Evolutionary conservation across 2,113 vertebrate genomes (phyloP).

Genomic region (Austrofundulus limnaeus): DNA sequence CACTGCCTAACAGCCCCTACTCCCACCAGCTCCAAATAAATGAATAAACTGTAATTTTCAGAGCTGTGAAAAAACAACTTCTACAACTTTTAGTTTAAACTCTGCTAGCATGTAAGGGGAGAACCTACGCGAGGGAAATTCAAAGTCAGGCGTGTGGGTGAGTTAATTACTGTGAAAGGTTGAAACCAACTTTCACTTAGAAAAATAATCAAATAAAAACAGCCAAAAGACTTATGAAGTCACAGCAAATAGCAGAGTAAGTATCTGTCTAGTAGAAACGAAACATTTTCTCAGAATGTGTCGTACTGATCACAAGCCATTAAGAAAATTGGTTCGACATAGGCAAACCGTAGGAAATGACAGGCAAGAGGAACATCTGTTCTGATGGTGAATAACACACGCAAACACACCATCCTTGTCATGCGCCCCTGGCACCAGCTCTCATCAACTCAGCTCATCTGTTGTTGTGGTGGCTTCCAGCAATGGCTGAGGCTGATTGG

Average conservation of each 20-base stretch:
- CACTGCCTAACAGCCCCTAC: conserved; percentile 52
- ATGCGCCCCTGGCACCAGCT: conserved; percentile 27
- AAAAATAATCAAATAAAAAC: neutral
- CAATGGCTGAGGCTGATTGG: conserved; percentile 48
- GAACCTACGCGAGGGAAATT: conserved; percentile 49
- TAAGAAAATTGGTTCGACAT: conserved; percentile 36
- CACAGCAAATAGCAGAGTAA: neutral
- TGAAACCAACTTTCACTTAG: conserved; percentile 38
- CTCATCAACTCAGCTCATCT: conserved; percentile 54
- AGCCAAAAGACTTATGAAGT: neutral
- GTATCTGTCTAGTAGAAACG: conserved; percentile 24
- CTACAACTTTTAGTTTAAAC: conserved; percentile 52
- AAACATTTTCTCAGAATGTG: conserved; percentile 37
- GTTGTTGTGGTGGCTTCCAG: conserved; percentile 44
- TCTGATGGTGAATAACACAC: conserved; percentile 41
- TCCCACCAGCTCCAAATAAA: conserved; percentile 63
- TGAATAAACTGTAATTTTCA: conserved; percentile 60
- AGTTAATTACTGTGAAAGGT: conserved; percentile 54
- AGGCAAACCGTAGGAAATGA: conserved; percentile 34
- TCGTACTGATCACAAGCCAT: conserved; percentile 47
- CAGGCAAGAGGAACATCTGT: conserved; percentile 49
- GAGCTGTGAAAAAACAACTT: conserved; percentile 59
- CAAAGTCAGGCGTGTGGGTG: conserved; percentile 16
- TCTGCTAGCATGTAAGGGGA: conserved; percentile 31
- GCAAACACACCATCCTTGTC: neutral